These are phyloP conservation scores for Drosophila fuyamai DNA, from an alignment of 1,140 invertebrate genomes.

Conservation along the genomic window DNA sequence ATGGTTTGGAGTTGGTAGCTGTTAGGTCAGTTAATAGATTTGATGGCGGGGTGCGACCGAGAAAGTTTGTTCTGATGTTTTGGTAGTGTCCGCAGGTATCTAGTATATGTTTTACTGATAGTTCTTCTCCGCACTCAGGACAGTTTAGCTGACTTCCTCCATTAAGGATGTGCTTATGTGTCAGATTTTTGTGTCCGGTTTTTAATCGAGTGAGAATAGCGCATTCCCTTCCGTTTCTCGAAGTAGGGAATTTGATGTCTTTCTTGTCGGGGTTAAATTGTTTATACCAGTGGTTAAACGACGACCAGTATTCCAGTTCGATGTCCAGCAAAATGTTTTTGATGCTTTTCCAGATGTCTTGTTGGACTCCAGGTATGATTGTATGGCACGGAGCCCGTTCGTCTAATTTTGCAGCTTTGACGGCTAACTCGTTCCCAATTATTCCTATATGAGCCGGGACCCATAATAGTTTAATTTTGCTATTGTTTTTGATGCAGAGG, in stretches of 20 bases:
- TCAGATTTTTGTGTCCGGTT: slow-evolving; percentile 5
- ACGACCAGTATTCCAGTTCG: slow-evolving; percentile 2
- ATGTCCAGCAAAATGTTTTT: neutral
- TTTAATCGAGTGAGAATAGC: neutral
- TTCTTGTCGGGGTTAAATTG: neutral
- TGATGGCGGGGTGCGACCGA: too few species aligned
- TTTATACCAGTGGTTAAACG: slow-evolving; percentile 2
- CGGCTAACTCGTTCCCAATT: neutral
- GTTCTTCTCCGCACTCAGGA: too few species aligned
- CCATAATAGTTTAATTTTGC: neutral
- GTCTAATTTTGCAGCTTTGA: too few species aligned
- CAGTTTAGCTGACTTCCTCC: too few species aligned
- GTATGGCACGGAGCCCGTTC: slow-evolving; percentile 2
- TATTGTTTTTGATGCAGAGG: neutral
- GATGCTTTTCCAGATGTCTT: neutral
- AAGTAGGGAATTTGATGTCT: neutral
- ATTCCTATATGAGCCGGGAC: neutral
- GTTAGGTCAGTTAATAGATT: slow-evolving; percentile 1
- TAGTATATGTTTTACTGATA: too few species aligned
- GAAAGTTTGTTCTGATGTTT: too few species aligned
- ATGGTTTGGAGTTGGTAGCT: neutral
- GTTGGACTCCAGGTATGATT: slow-evolving; percentile 17
- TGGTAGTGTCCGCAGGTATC: too few species aligned
- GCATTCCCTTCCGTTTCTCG: slow-evolving; percentile 1
- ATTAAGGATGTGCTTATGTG: too few species aligned